phyloP scores from a whole-genome alignment of 2,888 invertebrate genomes.

The Sarcophaga carnaria region DNA sequence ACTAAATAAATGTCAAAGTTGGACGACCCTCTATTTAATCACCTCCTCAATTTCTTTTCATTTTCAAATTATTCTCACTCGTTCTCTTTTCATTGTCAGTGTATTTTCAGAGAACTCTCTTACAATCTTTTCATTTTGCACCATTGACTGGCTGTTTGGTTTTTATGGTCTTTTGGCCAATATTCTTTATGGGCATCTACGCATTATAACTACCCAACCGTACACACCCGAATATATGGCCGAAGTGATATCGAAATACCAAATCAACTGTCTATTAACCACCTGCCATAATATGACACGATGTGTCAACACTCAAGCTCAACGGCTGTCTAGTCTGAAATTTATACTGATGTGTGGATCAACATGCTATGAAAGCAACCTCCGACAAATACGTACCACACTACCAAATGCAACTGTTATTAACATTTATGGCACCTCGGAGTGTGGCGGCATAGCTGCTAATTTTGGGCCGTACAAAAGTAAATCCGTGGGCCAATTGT shows the following conservation, averaged over 20 bases:
- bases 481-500: constrained; percentile 73
- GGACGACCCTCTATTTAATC: too few relatives aligned
- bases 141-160: constrained; percentile 44
- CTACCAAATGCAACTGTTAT: constrained; percentile 3
- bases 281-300: constrained; percentile 1
- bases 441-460: constrained; percentile 70
- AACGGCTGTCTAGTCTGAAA: constrained; percentile 16
- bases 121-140: constrained; percentile 27
- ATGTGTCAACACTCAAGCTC: neutral
- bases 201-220: constrained; percentile 15
- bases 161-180: constrained; percentile 35
- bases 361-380: neutral
- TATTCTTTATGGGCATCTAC: constrained; percentile 30
- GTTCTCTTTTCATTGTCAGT: neutral
- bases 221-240: constrained; percentile 50
- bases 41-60: too few relatives aligned
- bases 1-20: too few relatives aligned
- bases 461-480: constrained; percentile 73
- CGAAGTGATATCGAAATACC: neutral
- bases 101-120: constrained; percentile 15
- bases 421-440: constrained; percentile 74
- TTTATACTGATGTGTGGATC: constrained; percentile 13
- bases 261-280: constrained; percentile 21
- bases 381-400: constrained; percentile 19
- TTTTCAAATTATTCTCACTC: neutral